A percentile compares a stretch with the other conserved stretches of the same genome.
These are phyloP conservation scores for Tetranychus urticae DNA, from an alignment of 1,140 invertebrate species.

Conservation along the genomic window DNA sequence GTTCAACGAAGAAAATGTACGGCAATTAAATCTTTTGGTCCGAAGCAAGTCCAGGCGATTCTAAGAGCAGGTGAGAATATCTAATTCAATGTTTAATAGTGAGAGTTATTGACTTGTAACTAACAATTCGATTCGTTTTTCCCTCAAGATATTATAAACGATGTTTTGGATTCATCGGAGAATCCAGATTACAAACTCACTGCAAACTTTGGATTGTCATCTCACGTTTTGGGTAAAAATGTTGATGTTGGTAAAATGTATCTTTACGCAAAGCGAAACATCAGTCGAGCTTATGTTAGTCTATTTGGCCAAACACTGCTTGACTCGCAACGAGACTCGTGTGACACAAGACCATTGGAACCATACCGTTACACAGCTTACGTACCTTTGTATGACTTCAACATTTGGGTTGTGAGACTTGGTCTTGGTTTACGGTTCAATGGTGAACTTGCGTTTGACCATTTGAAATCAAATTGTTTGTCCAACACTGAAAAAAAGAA, in stretches of 20 bases:
- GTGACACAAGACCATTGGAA: background rate
- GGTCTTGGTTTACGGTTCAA: slow-evolving; percentile 8
- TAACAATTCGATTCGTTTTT: background rate
- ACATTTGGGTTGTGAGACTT: slow-evolving; percentile 6
- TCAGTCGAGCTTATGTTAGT: slow-evolving; percentile 9
- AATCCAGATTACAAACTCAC: slow-evolving; percentile 10
- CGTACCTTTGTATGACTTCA: slow-evolving; percentile 10
- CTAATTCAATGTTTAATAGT: background rate
- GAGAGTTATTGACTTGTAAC: too few species aligned
- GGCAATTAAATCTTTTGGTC: slow-evolving; percentile 3
- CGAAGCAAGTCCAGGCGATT: background rate
- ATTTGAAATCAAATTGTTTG: background rate
- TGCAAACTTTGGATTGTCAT: slow-evolving; percentile 7
- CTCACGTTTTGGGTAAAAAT: slow-evolving; percentile 11
- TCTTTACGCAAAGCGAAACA: slow-evolving; percentile 6
- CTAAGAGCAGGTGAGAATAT: background rate
- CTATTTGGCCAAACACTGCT: slow-evolving; percentile 2
- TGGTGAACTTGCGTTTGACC: slow-evolving; percentile 4
- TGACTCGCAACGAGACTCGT: slow-evolving; percentile 4
- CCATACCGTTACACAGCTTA: slow-evolving; percentile 6
- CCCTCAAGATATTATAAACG: background rate
- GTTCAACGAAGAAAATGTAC: background rate
- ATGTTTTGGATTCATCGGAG: background rate
- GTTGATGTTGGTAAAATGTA: slow-evolving; percentile 11
- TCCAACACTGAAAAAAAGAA: background rate